These are phyloP conservation scores for Calameuta idolon DNA, from an alignment of 2,888 invertebrate genomes.

Conservation along the genomic window DNA sequence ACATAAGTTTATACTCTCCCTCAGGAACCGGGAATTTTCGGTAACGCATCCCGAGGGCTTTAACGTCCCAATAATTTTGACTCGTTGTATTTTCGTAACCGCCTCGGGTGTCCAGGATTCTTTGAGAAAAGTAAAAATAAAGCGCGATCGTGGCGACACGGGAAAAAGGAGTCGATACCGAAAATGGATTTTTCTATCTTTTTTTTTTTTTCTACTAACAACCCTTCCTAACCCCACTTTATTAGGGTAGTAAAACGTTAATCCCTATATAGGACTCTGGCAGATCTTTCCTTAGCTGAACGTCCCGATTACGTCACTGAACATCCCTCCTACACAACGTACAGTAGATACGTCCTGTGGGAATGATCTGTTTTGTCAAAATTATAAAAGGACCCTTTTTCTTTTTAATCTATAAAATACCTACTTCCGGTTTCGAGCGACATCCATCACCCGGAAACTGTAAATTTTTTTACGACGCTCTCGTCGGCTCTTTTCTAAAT, in stretches of 20 bases:
- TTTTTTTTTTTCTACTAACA: neutral
- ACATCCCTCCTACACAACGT: neutral
- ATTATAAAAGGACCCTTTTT: neutral
- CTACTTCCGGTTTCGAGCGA: neutral
- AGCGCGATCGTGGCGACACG: neutral
- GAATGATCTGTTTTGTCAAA: neutral
- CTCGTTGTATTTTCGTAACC: slow-evolving; percentile 5
- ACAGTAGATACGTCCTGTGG: neutral
- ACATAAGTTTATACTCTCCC: neutral
- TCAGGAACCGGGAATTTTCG: neutral
- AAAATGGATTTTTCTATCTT: slow-evolving; percentile 9
- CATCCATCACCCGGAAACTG: neutral
- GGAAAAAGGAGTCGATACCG: slow-evolving; percentile 1
- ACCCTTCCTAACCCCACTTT: slow-evolving; percentile 37
- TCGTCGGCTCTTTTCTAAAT: neutral
- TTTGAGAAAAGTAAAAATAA: neutral
- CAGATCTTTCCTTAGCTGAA: neutral
- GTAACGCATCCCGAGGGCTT: neutral
- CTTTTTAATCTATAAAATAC: neutral
- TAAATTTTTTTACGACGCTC: neutral
- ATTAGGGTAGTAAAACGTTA: slow-evolving; percentile 41
- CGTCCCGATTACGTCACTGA: neutral
- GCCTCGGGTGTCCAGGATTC: slow-evolving; percentile 2
- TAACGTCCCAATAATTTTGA: neutral
- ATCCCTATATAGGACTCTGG: slow-evolving; percentile 27